phyloP scores from a whole-genome alignment of 2,113 vertebrate species.

The Crotalus tigris region DNA sequence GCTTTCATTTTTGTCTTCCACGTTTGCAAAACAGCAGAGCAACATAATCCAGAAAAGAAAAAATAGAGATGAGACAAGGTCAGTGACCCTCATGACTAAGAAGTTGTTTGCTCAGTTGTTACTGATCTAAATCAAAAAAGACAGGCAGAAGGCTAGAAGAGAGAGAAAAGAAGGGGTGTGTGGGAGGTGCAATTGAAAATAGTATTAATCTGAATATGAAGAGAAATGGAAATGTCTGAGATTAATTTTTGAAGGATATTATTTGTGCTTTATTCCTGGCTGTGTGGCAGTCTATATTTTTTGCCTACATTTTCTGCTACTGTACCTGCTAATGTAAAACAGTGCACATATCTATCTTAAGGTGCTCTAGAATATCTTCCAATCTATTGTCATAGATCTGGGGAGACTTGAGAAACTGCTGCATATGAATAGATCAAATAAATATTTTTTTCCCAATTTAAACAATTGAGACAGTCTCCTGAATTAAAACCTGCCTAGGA shows the following conservation, averaged over 20 bases:
- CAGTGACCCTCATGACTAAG: neutral
- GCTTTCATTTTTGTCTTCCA: neutral
- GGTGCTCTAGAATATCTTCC: neutral
- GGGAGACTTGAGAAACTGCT: neutral
- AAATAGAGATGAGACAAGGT: constrained; percentile 11
- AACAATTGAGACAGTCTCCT: neutral
- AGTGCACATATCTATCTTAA: neutral
- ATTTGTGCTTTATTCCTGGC: neutral
- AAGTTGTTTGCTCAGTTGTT: constrained; percentile 3
- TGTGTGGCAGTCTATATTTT: neutral
- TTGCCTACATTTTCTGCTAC: neutral
- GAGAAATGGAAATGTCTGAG: neutral
- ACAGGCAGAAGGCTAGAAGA: constrained; percentile 1
- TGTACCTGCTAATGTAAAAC: neutral
- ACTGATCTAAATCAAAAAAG: constrained; percentile 25
- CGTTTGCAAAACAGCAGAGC: constrained; percentile 25
- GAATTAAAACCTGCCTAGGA: neutral
- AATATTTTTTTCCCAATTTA: neutral
- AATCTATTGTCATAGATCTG: neutral
- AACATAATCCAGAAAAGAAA: neutral
- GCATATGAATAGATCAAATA: neutral
- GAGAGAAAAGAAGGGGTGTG: neutral
- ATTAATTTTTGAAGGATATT: neutral
- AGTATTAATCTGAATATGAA: neutral
- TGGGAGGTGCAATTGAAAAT: neutral